Evolutionary conservation across 2,797 vertebrate species (phyloP), one percentile per base, ranked within the genome.

Genomic region (Myotis pilosus): DNA sequence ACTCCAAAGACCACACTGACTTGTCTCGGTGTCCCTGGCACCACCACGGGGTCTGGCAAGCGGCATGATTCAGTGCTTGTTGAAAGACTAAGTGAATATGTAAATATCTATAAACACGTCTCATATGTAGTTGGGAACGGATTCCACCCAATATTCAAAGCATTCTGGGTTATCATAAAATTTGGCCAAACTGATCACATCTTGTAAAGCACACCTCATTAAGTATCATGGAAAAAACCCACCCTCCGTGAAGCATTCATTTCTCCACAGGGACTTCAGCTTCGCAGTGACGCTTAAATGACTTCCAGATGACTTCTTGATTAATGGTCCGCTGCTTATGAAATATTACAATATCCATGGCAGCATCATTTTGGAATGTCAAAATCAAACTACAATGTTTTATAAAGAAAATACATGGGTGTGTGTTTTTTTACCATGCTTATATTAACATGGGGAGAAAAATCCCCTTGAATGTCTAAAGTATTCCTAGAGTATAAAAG

Each of bases 271-370:
- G 95, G 96, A 94, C 51, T 96, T 95, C 87, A 10, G 68, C 97
- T 97, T 95, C 96, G 47, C 25, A 98, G 81, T 97, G 95, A 96
- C 64, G 91, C 57, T 88, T 90, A 98, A 98, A 98, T 98, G 96
- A 97, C 90, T 98, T 98, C 97, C 98, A 98, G 98, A 98, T 98
- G 98, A 95, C 80, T 97, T 97, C 96, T 96, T 69, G 95, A 97
- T 97, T 97, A 97, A 97, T 91, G 96, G 97, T 92, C 94, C 44
- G 92, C 91, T 96, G 91, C 96, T 97, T 96, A 97, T 97, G 91
- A 98, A 98, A 97, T 87, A 98, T 75, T 95, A 96, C 87, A 94
- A 95, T 92, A 94, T 82, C 93, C 89, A 94, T 93, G 47, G 89
- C 94, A 89, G 51, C 87, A 96, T n/a, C 71, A 78, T 89, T 80